A percentile compares a stretch with the other conserved stretches of the same genome.
Evolutionary conservation across 1,140 invertebrate species (phyloP).

Genomic region (Delia radicum): DNA sequence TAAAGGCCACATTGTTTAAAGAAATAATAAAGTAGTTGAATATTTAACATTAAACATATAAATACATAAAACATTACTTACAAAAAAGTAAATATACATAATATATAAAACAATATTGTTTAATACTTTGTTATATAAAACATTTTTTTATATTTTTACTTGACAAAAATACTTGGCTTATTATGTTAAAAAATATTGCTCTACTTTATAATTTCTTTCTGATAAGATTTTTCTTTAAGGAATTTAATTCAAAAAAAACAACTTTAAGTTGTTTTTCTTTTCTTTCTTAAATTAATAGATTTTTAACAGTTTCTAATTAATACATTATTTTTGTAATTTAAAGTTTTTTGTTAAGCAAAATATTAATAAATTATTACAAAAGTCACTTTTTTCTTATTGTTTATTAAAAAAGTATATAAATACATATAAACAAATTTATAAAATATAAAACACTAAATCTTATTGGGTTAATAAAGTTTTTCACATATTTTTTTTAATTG

Average conservation of each 20-base stretch:
- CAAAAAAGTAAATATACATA: neutral
- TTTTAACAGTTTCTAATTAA: neutral
- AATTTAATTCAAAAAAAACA: neutral
- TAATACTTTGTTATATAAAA: neutral
- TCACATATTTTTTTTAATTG: too few relatives aligned
- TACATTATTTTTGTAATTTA: neutral
- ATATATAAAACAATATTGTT: neutral
- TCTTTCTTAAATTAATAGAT: neutral
- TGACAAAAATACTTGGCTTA: neutral
- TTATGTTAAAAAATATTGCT: neutral
- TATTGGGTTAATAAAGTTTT: too few relatives aligned
- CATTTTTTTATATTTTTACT: neutral
- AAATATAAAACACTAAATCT: too few relatives aligned
- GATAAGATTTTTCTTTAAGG: neutral
- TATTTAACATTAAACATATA: neutral
- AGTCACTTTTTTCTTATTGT: neutral
- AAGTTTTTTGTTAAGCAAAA: neutral
- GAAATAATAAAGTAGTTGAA: neutral
- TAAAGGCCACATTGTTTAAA: neutral
- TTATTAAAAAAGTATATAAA: too few relatives aligned
- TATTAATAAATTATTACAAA: neutral
- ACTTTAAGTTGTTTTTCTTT: neutral
- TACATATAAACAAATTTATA: too few relatives aligned
- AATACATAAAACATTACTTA: neutral
- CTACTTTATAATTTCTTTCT: neutral